phyloP scores from a whole-genome alignment of 2,888 invertebrate species.

The Rotaria socialis region DNA sequence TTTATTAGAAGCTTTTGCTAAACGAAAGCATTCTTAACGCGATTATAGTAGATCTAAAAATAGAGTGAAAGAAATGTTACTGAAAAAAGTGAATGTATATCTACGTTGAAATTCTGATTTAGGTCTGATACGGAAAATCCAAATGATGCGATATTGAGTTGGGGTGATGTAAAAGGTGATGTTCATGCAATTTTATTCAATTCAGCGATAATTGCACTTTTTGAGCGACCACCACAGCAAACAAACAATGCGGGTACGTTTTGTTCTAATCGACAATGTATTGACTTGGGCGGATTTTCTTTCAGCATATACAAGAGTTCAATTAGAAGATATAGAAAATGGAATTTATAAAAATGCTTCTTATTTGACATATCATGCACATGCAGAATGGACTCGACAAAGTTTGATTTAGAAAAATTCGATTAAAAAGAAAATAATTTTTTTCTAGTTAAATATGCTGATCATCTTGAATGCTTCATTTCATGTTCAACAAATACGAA shows the following conservation, averaged over 20 bases:
- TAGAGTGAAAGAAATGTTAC: too few relatives aligned
- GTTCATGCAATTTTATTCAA: constrained; percentile 57
- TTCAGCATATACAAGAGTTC: constrained; percentile 55
- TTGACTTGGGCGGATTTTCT: constrained; percentile 44
- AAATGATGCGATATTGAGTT: constrained; percentile 57
- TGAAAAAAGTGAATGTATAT: too few relatives aligned
- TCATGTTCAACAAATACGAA: constrained; percentile 54
- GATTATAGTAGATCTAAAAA: too few relatives aligned
- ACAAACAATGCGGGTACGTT: constrained; percentile 52
- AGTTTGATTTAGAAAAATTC: constrained; percentile 49
- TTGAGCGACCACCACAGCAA: constrained; percentile 58
- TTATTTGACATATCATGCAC: constrained; percentile 54
- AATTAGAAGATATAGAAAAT: constrained; percentile 51
- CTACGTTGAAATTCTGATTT: neutral
- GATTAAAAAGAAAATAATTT: neutral
- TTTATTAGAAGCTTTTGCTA: too few relatives aligned
- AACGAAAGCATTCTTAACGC: too few relatives aligned
- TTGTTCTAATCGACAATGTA: neutral
- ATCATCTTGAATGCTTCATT: constrained; percentile 58
- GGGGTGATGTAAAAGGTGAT: constrained; percentile 58
- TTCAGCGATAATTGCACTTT: constrained; percentile 57
- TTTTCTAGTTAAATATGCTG: constrained; percentile 53
- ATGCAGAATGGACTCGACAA: constrained; percentile 58
- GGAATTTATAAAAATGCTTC: constrained; percentile 55
- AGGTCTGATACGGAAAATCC: constrained; percentile 57